phyloP scores from a whole-genome alignment of 1,140 invertebrate species.

The Halictus rubicundus region DNA sequence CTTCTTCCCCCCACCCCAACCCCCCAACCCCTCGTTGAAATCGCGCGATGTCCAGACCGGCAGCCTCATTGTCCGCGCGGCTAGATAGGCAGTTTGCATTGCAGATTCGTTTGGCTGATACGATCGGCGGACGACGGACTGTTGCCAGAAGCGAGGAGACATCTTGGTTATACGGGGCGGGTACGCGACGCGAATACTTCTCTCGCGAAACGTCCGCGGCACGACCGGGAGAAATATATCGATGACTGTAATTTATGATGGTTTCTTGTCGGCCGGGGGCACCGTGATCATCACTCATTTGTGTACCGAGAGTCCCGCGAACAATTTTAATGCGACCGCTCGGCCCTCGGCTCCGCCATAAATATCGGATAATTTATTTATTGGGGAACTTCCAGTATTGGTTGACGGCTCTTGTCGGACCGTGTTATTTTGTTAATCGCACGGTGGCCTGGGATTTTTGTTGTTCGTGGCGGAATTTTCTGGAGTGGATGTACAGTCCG shows the following conservation, averaged over 20 bases:
- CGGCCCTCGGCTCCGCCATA: too few relatives aligned
- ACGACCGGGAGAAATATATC: not conserved
- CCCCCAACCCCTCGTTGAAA: conserved; percentile 37
- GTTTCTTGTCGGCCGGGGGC: too few relatives aligned
- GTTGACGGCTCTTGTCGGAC: too few relatives aligned
- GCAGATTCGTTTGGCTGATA: conserved; percentile 57
- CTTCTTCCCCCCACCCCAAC: conserved; percentile 10
- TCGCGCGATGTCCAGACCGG: conserved; percentile 45
- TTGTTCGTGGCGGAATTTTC: too few relatives aligned
- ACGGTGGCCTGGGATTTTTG: too few relatives aligned
- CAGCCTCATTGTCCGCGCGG: conserved; percentile 49
- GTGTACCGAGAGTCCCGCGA: too few relatives aligned
- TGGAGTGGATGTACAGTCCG: too few relatives aligned
- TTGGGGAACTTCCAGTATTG: too few relatives aligned
- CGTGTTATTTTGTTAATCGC: too few relatives aligned
- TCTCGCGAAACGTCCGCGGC: not conserved
- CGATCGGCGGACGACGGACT: conserved; percentile 38
- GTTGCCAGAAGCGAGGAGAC: conserved; percentile 44
- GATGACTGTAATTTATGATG: conserved; percentile 6
- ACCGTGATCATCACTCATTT: too few relatives aligned
- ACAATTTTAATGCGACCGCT: too few relatives aligned
- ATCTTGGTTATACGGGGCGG: conserved; percentile 18
- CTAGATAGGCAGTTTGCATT: conserved; percentile 62
- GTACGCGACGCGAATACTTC: conserved; percentile 42
- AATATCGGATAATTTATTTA: too few relatives aligned